Evolutionary conservation across 2,113 vertebrate species (phyloP).

Genomic region (Dipodomys merriami): DNA sequence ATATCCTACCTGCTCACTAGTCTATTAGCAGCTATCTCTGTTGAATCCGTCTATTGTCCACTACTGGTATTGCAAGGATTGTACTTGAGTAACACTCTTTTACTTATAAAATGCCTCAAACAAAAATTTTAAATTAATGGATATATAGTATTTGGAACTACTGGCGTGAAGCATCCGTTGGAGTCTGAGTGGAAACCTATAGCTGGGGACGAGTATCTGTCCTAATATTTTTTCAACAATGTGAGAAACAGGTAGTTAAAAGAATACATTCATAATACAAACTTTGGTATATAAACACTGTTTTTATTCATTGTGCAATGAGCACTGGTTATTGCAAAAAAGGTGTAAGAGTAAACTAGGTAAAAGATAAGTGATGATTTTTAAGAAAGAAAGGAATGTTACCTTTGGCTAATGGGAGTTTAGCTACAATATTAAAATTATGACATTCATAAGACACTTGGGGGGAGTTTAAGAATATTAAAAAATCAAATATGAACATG

Average conservation of each 20-base stretch:
- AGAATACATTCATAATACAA: background rate
- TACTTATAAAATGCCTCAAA: background rate
- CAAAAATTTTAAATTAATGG: too few species aligned
- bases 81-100: background rate
- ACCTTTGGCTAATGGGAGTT: background rate
- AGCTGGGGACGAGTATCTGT: background rate
- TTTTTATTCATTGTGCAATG: background rate
- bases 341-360: background rate
- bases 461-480: background rate
- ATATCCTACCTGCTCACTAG: background rate
- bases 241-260: background rate
- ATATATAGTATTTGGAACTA: background rate
- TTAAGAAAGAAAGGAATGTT: background rate
- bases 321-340: background rate
- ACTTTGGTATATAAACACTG: background rate
- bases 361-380: background rate
- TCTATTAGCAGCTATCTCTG: background rate
- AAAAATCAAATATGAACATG: background rate
- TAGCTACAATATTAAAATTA: conserved; percentile 15
- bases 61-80: background rate
- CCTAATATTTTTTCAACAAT: conserved; percentile 12
- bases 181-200: too few species aligned
- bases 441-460: background rate
- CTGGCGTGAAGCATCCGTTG: too few species aligned
- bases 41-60: background rate